Conservation (phyloP, 2,797 vertebrate genomes). For the Melanogrammus aeglefinus region DNA sequence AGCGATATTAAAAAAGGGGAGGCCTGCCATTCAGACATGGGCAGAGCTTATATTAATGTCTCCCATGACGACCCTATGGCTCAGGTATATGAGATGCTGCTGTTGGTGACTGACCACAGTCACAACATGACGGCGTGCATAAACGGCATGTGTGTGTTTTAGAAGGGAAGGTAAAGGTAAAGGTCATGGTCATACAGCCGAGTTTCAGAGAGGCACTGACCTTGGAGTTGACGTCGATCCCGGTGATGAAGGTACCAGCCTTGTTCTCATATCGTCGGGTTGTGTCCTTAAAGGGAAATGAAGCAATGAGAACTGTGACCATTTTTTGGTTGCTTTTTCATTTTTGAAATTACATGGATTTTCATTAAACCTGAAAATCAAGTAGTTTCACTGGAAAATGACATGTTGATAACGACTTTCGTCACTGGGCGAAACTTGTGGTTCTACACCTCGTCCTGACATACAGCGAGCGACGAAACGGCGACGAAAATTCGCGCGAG, state of each 20-base stretch:
- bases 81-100: too few relatives aligned
- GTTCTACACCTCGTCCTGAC: too few relatives aligned
- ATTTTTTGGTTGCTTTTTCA: too few relatives aligned
- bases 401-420: too few relatives aligned
- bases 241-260: constrained; percentile 94
- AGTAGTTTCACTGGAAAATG: too few relatives aligned
- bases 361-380: too few relatives aligned
- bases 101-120: neutral
- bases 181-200: neutral
- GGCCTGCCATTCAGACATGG: neutral
- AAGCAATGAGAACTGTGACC: too few relatives aligned
- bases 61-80: too few relatives aligned
- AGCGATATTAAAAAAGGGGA: neutral
- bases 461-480: too few relatives aligned
- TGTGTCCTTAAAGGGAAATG: constrained; percentile 89
- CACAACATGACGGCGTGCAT: neutral
- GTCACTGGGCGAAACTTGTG: too few relatives aligned
- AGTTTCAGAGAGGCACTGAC: constrained; percentile 56
- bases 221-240: constrained; percentile 94
- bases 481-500: too few relatives aligned
- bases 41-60: neutral
- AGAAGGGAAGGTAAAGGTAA: neutral
- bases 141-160: neutral
- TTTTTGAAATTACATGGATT: too few relatives aligned
- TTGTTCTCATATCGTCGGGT: constrained; percentile 93